phyloP scores from a whole-genome alignment of 2,113 vertebrate species.

The Notechis scutatus region DNA sequence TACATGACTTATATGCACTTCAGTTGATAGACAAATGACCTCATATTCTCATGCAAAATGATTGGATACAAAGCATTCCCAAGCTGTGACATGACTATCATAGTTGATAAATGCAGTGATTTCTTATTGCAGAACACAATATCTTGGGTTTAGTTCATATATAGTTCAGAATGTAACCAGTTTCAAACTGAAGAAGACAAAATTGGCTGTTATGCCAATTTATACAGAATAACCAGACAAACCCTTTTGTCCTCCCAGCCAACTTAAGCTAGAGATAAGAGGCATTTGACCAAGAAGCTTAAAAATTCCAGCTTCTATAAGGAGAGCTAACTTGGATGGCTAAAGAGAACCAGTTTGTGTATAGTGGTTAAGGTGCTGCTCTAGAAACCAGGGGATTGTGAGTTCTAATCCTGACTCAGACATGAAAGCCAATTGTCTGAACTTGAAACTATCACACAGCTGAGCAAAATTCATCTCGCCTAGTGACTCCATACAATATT shows the following conservation, averaged over 20 bases:
- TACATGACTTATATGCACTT: not conserved
- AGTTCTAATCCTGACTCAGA: not conserved
- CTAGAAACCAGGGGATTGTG: not conserved
- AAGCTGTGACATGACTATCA: not conserved
- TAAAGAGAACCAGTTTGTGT: not conserved
- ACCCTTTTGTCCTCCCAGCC: not conserved
- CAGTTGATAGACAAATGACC: not conserved
- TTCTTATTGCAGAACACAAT: not conserved
- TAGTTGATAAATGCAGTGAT: not conserved
- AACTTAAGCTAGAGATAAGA: not conserved
- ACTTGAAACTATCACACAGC: not conserved
- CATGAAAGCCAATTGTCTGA: not conserved
- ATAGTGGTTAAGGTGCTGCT: not conserved
- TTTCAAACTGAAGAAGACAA: not conserved
- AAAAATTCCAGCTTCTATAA: not conserved
- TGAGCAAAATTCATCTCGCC: not conserved
- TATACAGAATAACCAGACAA: not conserved
- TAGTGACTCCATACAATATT: not conserved
- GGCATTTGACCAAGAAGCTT: not conserved
- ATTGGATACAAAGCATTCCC: not conserved
- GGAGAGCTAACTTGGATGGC: not conserved
- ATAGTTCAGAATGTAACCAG: not conserved
- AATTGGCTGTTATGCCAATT: not conserved
- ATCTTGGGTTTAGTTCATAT: not conserved
- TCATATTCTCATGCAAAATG: not conserved